A percentile compares a stretch with the other conserved stretches of the same genome.
phyloP scores from a whole-genome alignment of 2,888 invertebrate genomes.

The Muscina levida region DNA sequence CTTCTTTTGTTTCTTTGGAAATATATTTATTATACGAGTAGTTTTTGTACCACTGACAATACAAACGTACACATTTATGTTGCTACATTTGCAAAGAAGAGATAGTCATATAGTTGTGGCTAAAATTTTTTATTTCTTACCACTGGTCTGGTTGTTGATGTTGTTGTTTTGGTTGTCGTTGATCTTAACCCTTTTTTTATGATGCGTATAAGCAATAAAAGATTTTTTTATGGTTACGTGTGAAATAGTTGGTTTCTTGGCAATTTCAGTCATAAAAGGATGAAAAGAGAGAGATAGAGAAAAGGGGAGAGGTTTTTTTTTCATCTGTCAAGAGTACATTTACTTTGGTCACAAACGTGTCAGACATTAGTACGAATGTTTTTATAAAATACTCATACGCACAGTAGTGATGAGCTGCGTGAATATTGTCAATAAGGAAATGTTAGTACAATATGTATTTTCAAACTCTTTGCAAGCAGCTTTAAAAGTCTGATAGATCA shows the following conservation, averaged over 20 bases:
- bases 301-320: slow-evolving; percentile 14
- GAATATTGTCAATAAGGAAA: too few species aligned
- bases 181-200: slow-evolving; percentile 56
- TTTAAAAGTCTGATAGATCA: too few species aligned
- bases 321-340: slow-evolving; percentile 58
- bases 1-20: slow-evolving; percentile 40
- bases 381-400: too few species aligned
- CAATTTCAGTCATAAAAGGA: neutral
- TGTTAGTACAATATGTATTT: too few species aligned
- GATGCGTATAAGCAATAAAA: slow-evolving; percentile 50
- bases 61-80: neutral
- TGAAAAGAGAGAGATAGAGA: too few species aligned
- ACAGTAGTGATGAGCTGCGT: too few species aligned
- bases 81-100: too few species aligned
- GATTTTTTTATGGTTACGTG: slow-evolving; percentile 40
- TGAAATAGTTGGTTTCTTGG: slow-evolving; percentile 14
- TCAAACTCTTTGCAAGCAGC: too few species aligned
- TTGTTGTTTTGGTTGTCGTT: slow-evolving; percentile 1
- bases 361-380: neutral
- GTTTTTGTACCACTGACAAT: slow-evolving; percentile 38
- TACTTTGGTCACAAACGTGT: slow-evolving; percentile 52
- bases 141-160: too few species aligned
- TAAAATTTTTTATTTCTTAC: slow-evolving; percentile 13
- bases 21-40: slow-evolving; percentile 56
- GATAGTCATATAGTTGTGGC: slow-evolving; percentile 35